Evolutionary conservation across 37 sponge, comb jelly and placozoan species (phyloP).

Genomic region (Lycopodina hypogea): DNA sequence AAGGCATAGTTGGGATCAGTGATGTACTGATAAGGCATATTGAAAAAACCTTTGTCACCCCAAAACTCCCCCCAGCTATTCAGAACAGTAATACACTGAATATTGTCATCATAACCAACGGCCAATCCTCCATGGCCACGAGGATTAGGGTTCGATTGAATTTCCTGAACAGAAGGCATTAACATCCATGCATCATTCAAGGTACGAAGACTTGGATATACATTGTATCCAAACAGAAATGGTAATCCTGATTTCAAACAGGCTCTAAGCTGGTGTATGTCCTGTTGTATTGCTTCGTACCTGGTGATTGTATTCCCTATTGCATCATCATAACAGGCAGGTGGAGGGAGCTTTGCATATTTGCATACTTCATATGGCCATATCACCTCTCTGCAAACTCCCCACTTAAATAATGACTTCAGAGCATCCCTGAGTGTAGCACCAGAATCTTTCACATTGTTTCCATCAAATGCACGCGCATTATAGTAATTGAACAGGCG

Average conservation of each 20-base stretch:
- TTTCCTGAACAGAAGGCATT: neutral
- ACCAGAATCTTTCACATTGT: neutral
- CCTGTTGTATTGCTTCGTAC: neutral
- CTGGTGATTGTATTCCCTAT: neutral
- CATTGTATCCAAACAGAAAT: conserved; percentile 2
- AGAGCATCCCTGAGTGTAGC: conserved; percentile 10
- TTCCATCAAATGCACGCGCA: neutral
- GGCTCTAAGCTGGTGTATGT: conserved; percentile 7
- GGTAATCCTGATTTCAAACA: neutral
- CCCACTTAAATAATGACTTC: neutral
- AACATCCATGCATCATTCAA: neutral
- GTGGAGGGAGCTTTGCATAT: neutral
- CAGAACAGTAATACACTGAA: no score
- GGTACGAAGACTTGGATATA: neutral
- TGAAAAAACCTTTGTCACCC: no score
- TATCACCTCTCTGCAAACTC: conserved; percentile 7
- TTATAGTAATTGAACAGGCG: conserved; percentile 24
- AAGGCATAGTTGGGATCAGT: no score
- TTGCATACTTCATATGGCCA: conserved; percentile 4
- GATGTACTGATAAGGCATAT: no score
- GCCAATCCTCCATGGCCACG: no score
- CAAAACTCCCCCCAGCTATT: no score
- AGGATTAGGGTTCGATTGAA: no score
- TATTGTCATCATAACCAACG: no score
- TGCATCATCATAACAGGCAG: conserved; percentile 2